Base-by-base conservation (phyloP, 2,888 invertebrate species). In the Pimpla rufipes region DNA sequence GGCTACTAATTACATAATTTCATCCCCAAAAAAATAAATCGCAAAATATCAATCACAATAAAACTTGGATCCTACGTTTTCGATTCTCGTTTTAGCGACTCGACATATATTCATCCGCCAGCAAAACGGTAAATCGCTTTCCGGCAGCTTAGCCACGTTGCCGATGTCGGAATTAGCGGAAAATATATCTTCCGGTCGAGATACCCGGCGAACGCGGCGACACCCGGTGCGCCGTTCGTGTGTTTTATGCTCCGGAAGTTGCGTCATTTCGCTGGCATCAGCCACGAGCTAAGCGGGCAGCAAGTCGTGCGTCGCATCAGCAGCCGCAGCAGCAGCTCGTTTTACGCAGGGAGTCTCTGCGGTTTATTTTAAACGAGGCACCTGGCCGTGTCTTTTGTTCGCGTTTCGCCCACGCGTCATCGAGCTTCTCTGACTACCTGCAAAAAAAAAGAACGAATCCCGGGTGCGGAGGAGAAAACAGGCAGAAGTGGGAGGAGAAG, bases 361-460 rank as follows among this genome's bases (percentile, higher is more conserved):
- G 67, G 64, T 71, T 81, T 71, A 57, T 78, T 62, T 68, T 47
- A 55, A 50, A 68, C 1, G 77, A 68, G 45, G 45, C 45, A 55
- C 62, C 37, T 67, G 40, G 55, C 47, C 13, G n/a, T 18, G 16
- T 35, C 35, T 79, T 79, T 83, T 76, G 35, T 79, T 79, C 66
- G 55, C 62, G 35, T 29, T 71, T 50, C 57, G 2, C 21, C 37
- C 42, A 50, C 57, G 59, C 67, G 57, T 79, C 75, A 83, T 75
- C 79, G 67, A 73, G 76, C 68, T 79, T 67, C 50, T 57, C 70
- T 55, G 62, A 68, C 76, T 71, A 57, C 67, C 42, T 62, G 75
- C 45, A 64, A 71, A 83, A 71, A 55, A 73, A 83, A 77, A 47
- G 21, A 57, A 59, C 62, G 67, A 79, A 79, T 70, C 66, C 55